Base-by-base conservation (phyloP, 2,888 invertebrate genomes). In the Catocala fraxini region DNA sequence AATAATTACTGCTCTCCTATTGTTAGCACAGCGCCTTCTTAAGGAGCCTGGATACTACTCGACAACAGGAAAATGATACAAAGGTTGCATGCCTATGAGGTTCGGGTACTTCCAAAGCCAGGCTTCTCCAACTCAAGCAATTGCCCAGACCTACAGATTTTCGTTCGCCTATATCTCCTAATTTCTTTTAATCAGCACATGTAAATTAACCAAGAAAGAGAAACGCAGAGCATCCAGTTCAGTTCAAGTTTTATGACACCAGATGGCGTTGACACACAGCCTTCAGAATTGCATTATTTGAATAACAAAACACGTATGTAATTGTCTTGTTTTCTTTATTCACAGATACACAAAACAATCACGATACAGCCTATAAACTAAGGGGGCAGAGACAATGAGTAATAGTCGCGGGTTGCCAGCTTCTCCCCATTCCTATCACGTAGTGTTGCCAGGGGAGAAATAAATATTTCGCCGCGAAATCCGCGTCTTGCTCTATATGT, bases 361-460 rank as follows among this genome's bases (percentile, higher is more conserved):
- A 62, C 71, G 56, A 53, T 58, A 60, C 72, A 65, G 73, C 70
- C 80, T 72, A 77, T 75, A 79, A 74, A 75, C 74, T 77, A 78
- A 73, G 71, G 73, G 78, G 79, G 71, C 69, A 75, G 66, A 73
- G 76, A 81, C 85, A 84, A 85, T 84, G 84, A 88, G 84, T 84
- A 82, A 86, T 85, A 84, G 84, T 83, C 73, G 68, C 71, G 80
- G 68, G 85, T 77, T 84, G 81, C 83, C 80, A 82, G 68, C 76
- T 58, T 75, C 60, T 80, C 71, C 76, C 80, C 77, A 91, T 89
- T 88, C 91, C 46, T 73, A 73, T 85, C 92, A 92, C 92, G 92
- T 91, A 90, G 84, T 84, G 89, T 86, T 89, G 86, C 88, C 91
- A 86, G 81, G 92, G 91, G 92, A 91, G 86, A 84, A 81, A 92